Percentiles rank a stretch among this genome's conserved stretches.
phyloP scores from a whole-genome alignment of 2,113 vertebrate species.

The Chrysemys picta region DNA sequence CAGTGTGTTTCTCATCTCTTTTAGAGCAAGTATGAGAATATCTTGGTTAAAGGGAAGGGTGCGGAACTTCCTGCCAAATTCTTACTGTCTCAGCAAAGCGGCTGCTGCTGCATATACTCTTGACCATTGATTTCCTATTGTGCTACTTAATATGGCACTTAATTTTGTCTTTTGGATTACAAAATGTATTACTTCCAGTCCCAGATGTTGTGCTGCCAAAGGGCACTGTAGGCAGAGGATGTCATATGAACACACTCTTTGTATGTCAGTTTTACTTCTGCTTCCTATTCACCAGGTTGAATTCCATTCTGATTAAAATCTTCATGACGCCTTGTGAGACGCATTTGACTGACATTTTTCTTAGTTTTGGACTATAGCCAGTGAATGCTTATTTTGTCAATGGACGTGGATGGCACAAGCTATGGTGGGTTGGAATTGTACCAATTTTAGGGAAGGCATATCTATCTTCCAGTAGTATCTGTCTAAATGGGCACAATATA shows the following conservation, averaged over 20 bases:
- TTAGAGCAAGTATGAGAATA: neutral
- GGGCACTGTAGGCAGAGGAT: neutral
- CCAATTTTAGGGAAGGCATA: neutral
- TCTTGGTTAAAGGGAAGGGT: neutral
- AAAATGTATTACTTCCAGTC: neutral
- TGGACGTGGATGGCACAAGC: neutral
- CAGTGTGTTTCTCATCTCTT: neutral
- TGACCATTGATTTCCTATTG: neutral
- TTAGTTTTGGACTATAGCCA: neutral
- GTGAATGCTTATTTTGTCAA: neutral
- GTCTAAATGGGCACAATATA: neutral
- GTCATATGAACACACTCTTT: neutral
- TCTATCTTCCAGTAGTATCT: neutral
- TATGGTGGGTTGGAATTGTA: neutral
- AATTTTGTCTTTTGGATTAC: neutral
- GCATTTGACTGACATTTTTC: neutral
- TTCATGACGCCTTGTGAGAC: neutral
- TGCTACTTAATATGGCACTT: neutral
- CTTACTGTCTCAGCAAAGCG: neutral
- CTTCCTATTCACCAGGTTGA: neutral
- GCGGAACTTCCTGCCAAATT: neutral
- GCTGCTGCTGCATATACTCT: neutral
- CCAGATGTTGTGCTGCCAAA: neutral
- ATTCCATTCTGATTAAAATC: constrained; percentile 6
- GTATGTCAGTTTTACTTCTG: neutral